These are phyloP conservation scores for Notodonta ziczac DNA, from an alignment of 2,888 invertebrate species.

Conservation along the genomic window DNA sequence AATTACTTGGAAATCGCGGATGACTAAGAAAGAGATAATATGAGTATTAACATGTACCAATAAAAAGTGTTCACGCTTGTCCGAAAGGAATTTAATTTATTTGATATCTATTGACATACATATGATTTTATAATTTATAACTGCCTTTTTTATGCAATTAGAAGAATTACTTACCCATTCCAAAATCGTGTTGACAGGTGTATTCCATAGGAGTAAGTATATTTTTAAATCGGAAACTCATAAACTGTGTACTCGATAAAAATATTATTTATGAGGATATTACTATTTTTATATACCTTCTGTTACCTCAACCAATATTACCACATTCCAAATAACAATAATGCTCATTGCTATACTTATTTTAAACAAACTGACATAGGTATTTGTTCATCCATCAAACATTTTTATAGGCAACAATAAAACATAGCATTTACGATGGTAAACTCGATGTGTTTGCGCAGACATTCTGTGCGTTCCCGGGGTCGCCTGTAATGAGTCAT, in stretches of 20 bases:
- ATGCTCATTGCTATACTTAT: conserved; percentile 8
- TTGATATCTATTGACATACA: not conserved
- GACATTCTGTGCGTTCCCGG: conserved; percentile 36
- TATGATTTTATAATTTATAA: too few relatives aligned
- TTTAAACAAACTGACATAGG: conserved; percentile 31
- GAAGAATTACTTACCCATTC: too few relatives aligned
- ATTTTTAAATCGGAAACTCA: too few relatives aligned
- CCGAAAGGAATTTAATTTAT: not conserved
- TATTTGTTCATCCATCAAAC: conserved; percentile 50
- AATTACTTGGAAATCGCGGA: conserved; percentile 28
- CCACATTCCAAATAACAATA: conserved; percentile 12
- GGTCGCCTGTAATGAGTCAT: conserved; percentile 61
- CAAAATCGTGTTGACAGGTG: too few relatives aligned
- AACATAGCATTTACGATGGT: conserved; percentile 55
- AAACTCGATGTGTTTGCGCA: conserved; percentile 66
- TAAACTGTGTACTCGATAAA: too few relatives aligned
- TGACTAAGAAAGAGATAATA: conserved; percentile 21
- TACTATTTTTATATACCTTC: not conserved
- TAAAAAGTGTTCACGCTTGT: not conserved
- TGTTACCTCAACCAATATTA: conserved; percentile 2
- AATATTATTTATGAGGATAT: too few relatives aligned
- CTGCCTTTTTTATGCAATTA: too few relatives aligned
- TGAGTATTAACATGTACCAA: not conserved
- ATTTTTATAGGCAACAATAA: conserved; percentile 63
- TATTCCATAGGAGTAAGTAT: too few relatives aligned